Percentiles rank a stretch among this genome's conserved stretches.
Conservation (phyloP, 2,797 vertebrate genomes). For the Cuniculus paca region DNA sequence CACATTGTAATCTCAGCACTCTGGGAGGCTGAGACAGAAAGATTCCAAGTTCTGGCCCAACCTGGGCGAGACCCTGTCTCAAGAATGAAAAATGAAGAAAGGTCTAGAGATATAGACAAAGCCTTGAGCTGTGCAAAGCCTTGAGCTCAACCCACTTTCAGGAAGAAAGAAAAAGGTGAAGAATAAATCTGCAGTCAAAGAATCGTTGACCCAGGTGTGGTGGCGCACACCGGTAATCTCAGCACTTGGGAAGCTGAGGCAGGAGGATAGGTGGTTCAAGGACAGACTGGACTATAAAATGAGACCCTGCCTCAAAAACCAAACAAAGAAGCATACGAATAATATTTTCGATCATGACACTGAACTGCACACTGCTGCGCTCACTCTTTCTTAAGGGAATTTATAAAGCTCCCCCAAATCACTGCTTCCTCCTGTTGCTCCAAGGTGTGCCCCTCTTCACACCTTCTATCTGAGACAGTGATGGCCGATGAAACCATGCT, state of each 20-base stretch:
- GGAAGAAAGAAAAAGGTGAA: not conserved
- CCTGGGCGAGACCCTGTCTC: not conserved
- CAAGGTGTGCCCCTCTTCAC: not conserved
- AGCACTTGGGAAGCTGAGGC: not conserved
- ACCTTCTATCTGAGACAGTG: not conserved
- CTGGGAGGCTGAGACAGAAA: not conserved
- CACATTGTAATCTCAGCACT: not conserved
- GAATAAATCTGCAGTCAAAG: not conserved
- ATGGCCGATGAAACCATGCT: not conserved
- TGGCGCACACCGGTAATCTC: not conserved
- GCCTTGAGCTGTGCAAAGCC: not conserved
- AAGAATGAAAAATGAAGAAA: not conserved
- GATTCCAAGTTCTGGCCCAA: not conserved
- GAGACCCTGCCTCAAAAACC: not conserved
- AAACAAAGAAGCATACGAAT: not conserved
- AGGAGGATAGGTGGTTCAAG: not conserved
- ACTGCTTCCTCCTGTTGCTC: not conserved
- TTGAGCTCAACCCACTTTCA: not conserved
- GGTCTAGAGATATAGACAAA: not conserved
- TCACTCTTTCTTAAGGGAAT: constrained; percentile 21
- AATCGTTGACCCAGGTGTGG: not conserved
- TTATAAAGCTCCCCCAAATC: not conserved
- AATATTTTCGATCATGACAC: not conserved
- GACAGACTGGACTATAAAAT: not conserved
- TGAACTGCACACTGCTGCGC: not conserved